phyloP scores from a whole-genome alignment of 2,113 vertebrate species.

The Gopherus evgoodei region DNA sequence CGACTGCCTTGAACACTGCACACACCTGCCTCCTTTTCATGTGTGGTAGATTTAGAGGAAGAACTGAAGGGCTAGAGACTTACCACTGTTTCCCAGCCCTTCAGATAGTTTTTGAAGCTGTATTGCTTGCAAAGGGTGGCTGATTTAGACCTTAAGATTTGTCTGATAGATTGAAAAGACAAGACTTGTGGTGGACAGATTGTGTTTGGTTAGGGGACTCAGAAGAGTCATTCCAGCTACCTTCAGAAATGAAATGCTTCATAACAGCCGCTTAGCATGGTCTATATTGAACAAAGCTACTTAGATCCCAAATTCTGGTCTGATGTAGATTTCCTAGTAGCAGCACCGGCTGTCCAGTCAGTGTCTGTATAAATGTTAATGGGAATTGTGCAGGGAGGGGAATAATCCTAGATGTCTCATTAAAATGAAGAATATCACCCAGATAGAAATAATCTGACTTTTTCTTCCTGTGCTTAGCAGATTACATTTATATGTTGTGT shows the following conservation, averaged over 20 bases:
- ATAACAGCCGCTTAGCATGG: background rate
- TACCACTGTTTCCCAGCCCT: background rate
- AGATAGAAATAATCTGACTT: rapidly evolving
- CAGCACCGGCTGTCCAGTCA: background rate
- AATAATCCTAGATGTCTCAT: too few species aligned
- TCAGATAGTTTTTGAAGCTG: background rate
- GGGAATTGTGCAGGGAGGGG: rapidly evolving
- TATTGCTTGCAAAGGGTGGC: background rate
- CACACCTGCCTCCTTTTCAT: background rate
- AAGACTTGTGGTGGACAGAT: background rate
- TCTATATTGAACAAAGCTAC: background rate
- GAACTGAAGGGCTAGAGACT: background rate
- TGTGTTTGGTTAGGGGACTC: background rate
- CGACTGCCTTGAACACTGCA: background rate
- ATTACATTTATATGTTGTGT: background rate
- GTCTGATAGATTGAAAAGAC: background rate
- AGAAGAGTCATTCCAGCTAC: background rate
- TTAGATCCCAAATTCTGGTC: background rate
- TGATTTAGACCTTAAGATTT: background rate
- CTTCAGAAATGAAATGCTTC: background rate
- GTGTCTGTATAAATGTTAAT: background rate
- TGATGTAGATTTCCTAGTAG: background rate
- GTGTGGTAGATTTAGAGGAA: background rate
- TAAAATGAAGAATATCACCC: background rate
- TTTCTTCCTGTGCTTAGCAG: background rate